phyloP scores from a whole-genome alignment of 2,888 invertebrate genomes.

The Zonitis immaculata region DNA sequence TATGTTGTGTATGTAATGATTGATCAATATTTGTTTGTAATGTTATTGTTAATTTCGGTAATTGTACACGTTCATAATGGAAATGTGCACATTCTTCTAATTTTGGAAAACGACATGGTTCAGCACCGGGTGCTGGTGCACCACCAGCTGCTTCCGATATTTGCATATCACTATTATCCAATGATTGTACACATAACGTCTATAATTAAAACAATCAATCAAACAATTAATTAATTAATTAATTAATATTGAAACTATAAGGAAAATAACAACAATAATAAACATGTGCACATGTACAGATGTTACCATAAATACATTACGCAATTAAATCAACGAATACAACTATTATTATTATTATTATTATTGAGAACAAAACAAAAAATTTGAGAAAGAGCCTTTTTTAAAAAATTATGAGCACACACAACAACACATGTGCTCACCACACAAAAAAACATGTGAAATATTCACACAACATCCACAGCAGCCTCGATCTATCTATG shows the following conservation, averaged over 20 bases:
- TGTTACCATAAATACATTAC: constrained; percentile 4
- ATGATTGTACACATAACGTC: constrained; percentile 48
- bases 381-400: not conserved
- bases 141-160: constrained; percentile 44
- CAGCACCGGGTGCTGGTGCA: constrained; percentile 37
- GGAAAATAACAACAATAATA: not conserved
- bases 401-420: constrained; percentile 2
- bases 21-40: constrained; percentile 51
- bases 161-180: constrained; percentile 39
- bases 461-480: not conserved
- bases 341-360: not conserved
- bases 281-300: constrained; percentile 1
- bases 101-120: constrained; percentile 70
- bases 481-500: too few species aligned
- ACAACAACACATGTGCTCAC: constrained; percentile 15
- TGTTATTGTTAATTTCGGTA: constrained; percentile 65
- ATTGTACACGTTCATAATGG: constrained; percentile 91
- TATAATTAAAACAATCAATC: constrained; percentile 25
- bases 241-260: not conserved
- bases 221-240: not conserved
- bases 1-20: constrained; percentile 49
- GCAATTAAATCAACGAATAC: too few species aligned
- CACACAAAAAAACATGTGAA: constrained; percentile 5
- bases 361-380: not conserved
- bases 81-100: constrained; percentile 98